Base-by-base conservation (phyloP, 2,113 vertebrate genomes). In the Microcebus tavaratra region DNA sequence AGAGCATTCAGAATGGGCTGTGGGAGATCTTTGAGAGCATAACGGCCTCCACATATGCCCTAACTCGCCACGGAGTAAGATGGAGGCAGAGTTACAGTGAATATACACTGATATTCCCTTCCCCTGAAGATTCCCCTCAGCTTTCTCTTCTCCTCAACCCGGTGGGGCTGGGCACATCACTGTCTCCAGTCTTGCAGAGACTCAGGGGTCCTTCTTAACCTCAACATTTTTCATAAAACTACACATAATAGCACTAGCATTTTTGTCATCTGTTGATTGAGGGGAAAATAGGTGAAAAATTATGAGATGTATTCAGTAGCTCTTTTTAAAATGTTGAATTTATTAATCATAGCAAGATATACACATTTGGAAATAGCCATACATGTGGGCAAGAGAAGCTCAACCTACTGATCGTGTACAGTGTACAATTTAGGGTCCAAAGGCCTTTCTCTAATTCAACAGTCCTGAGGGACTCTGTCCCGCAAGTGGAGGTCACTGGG, bases 161-260 rank as follows among this genome's bases (percentile, higher is more conserved):
- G 14, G 57, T 8, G 25, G 20, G 18, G 8, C 1, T 4, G 8
- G 23, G 8, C 18, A 48, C 4, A 17, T 57, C 53, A 8, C 6
- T 4, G 15, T 45, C 39, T 84, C 36, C 20, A 61, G 3, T 31
- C 81, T 31, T 36, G 13, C 27, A 78, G 21, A 76, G 23, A 91
- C 31, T 67, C 20, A 20, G 15, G 45, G 48, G 10, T 25, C 34
- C 50, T 83, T 89, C 21, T 5, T 27, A 55, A 86, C 61, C 31
- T 75, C 25, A 70, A 53, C 5, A 5, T 53, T 86, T 59, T 80
- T 76, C 65, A 95, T 23, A 93, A n/a, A 70, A 29, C 1, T 31
- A 87, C 31, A 57, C 50, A 11, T 81, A 2, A 17, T 11, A 61
- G 48, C 15, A 50, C 15, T 55, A n/a, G 12, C 36, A 75, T 11